Evolutionary conservation across 1,140 invertebrate genomes (phyloP).

Genomic region (Agrilus planipennis): DNA sequence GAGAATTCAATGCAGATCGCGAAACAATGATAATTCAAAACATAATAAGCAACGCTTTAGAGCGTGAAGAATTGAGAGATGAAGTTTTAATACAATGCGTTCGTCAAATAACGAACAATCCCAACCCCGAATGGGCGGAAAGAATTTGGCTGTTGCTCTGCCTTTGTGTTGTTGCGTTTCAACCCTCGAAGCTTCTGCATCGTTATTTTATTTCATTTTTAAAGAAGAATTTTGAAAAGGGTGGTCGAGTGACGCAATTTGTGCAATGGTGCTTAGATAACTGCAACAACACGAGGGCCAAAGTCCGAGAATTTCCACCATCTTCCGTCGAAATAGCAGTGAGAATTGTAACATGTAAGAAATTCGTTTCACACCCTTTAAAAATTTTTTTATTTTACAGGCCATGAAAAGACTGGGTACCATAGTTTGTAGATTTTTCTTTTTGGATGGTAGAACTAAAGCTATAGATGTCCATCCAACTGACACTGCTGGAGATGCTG

Average conservation of each 20-base stretch:
- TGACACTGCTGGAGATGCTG: slow-evolving; percentile 83
- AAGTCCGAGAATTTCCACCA: slow-evolving; percentile 70
- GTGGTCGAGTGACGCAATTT: slow-evolving; percentile 67
- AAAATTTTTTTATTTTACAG: slow-evolving; percentile 32
- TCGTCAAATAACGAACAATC: slow-evolving; percentile 74
- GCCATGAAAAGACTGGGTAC: slow-evolving; percentile 84
- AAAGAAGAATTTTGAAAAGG: slow-evolving; percentile 56
- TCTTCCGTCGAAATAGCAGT: slow-evolving; percentile 88
- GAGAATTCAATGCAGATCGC: slow-evolving; percentile 70
- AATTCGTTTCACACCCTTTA: background rate
- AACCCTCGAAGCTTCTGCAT: slow-evolving; percentile 76
- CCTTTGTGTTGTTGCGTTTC: slow-evolving; percentile 80
- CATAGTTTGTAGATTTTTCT: slow-evolving; percentile 90
- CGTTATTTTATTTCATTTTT: slow-evolving; percentile 70
- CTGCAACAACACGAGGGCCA: slow-evolving; percentile 74
- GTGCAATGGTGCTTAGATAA: slow-evolving; percentile 92
- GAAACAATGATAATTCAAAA: slow-evolving; percentile 74
- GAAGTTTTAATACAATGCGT: slow-evolving; percentile 85
- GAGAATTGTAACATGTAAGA: slow-evolving; percentile 30
- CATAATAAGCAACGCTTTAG: slow-evolving; percentile 74
- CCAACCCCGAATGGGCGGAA: slow-evolving; percentile 65
- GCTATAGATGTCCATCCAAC: slow-evolving; percentile 91
- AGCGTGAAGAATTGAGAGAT: slow-evolving; percentile 77
- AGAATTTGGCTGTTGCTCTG: slow-evolving; percentile 82
- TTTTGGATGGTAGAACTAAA: slow-evolving; percentile 89